Base-by-base conservation (phyloP, 2,888 invertebrate species). In the Drosophila meridionalis region DNA sequence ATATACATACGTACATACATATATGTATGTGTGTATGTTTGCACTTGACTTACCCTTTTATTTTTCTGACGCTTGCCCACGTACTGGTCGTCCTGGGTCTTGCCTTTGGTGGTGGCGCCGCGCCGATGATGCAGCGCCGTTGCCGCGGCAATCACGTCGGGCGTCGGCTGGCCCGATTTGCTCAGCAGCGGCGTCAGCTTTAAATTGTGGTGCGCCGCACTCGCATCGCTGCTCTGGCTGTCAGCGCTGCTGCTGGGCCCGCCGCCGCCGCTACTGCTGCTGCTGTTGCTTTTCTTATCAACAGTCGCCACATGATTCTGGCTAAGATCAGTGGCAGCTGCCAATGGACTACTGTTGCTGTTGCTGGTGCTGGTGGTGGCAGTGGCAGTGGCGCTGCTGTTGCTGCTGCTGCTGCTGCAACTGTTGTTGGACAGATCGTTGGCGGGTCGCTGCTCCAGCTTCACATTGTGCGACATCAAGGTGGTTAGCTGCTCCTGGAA, bases 51-150 rank as follows among this genome's bases (percentile, higher is more conserved):
- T 28, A 87, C 87, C 89, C 90, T 88, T 78, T 83, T 83, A 59
- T 87, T 87, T 57, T 89, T 87, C 52, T 80, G 83, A 48, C 90
- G 89, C 64, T 89, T 90, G 76, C 90, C 87, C 20, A 87, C 90
- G 70, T 90, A 86, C 59, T 87, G 87, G 57, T 87, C 87, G 58
- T 87, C 87, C 62, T 87, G 87, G 34, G 87, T 88, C 65, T 90
- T 90, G 48, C 90, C 90, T 47, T 83, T 90, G 65, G 89, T 74
- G 38, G 75, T 88, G 53, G 83, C 76, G 36, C 82, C 83, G 14
- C 81, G 71, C 34, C 63, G 71, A 42, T 74, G 74, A 62, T 71
- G 58, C 63, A 73, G 66, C 36, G 74, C 68, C 4, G 73, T 71
- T 61, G 71, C 58, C n/a, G 76, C 59, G 12, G 69, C 65, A 60